These are phyloP conservation scores for Leptinotarsa rubiginosa DNA, from an alignment of 2,888 invertebrate species.

Conservation along the genomic window DNA sequence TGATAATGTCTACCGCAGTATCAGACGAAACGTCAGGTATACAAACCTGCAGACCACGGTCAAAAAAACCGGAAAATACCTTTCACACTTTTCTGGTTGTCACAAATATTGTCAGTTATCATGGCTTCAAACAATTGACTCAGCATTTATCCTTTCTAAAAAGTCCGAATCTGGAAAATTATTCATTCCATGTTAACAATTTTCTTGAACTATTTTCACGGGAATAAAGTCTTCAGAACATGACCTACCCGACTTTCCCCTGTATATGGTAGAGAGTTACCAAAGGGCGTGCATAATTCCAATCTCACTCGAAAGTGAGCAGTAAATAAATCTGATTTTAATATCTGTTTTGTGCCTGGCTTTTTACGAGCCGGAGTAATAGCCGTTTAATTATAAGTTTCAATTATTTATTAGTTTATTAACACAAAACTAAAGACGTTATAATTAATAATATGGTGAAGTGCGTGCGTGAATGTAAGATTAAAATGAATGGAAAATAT, in stretches of 20 bases:
- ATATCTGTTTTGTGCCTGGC: constrained; percentile 24
- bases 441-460: constrained; percentile 26
- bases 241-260: neutral
- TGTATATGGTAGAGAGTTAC: constrained; percentile 18
- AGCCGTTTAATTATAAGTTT: constrained; percentile 48
- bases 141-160: too few relatives aligned
- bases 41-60: too few relatives aligned
- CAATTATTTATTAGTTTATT: constrained; percentile 50
- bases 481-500: constrained; percentile 19
- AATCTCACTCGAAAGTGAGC: constrained; percentile 15
- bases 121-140: too few relatives aligned
- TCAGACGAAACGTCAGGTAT: too few relatives aligned
- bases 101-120: too few relatives aligned
- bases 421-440: constrained; percentile 30
- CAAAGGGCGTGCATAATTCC: constrained; percentile 24
- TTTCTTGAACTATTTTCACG: too few relatives aligned
- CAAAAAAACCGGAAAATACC: too few relatives aligned
- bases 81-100: too few relatives aligned
- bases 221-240: too few relatives aligned
- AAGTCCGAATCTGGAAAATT: too few relatives aligned
- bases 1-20: too few relatives aligned
- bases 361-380: constrained; percentile 43
- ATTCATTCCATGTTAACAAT: too few relatives aligned
- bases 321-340: constrained; percentile 27
- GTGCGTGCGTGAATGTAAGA: constrained; percentile 23